These are phyloP conservation scores for Zosterops hypoxanthus DNA, from an alignment of 2,113 vertebrate genomes.

Conservation along the genomic window DNA sequence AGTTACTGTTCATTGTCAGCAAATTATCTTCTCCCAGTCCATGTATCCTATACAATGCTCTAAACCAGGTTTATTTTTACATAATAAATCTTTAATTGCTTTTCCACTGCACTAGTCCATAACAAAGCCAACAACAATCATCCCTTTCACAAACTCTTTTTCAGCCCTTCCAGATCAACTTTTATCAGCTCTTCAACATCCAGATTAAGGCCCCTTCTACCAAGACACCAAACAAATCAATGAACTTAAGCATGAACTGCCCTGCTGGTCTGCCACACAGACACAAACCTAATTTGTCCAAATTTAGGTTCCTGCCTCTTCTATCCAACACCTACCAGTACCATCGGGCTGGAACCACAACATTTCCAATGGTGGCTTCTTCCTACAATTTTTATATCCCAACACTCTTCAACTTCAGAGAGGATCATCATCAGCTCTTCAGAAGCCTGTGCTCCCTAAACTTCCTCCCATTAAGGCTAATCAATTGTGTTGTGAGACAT, in stretches of 20 bases:
- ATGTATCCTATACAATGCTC: not conserved
- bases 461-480: not conserved
- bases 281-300: not conserved
- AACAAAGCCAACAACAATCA: not conserved
- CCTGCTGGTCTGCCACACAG: not conserved
- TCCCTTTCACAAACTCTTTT: not conserved
- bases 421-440: not conserved
- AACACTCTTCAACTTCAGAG: not conserved
- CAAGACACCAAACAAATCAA: not conserved
- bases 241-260: not conserved
- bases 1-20: not conserved
- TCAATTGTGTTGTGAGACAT: not conserved
- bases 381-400: not conserved
- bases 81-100: not conserved
- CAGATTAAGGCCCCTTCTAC: not conserved
- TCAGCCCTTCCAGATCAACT: not conserved
- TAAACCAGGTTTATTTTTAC: not conserved
- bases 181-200: not conserved
- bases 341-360: not conserved
- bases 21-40: not conserved
- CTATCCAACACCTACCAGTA: not conserved
- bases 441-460: not conserved
- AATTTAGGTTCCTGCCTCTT: not conserved
- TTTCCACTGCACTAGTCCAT: not conserved
- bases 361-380: not conserved